Evolutionary conservation across 2,797 vertebrate genomes (phyloP), one percentile per base, ranked within the genome.

Genomic region (Eurystomus glaucurus): DNA sequence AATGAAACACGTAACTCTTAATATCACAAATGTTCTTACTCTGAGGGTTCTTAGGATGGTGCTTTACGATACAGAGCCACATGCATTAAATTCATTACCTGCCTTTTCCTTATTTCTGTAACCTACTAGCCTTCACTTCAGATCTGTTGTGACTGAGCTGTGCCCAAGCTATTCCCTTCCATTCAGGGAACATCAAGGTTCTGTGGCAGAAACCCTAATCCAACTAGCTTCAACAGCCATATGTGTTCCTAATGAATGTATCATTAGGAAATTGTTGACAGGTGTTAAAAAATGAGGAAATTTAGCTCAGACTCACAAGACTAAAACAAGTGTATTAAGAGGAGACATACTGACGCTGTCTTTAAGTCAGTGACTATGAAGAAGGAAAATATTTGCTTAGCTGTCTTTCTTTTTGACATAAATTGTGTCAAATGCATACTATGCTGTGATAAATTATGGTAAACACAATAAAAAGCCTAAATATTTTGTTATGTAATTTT

Each of bases 321-420:
- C 10, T 46, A 61, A 46, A 80, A 62, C 31, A 62, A 54, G 6
- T 43, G 6, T 85, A 45, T 92, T 57, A 55, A 79, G 51, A 80
- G 54, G 14, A 92, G 70, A 58, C 9, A 33, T 33, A 76, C 6
- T 65, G 14, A 64, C 9, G 14, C 20, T 62, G n/a, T 64, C 58
- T 92, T 85, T 83, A 46, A 37, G 3, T 83, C 37, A 78, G 9
- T 69, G 45, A 14, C 60, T 96, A 14, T 28, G 31, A 61, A 64
- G 31, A 95, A 91, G 37, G 68, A 94, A 97, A 90, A 89, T 78
- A 80, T 72, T 93, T 95, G 41, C 70, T 79, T 92, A 71, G 52
- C 52, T 75, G 23, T 50, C 5, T 25, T 51, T 39, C 51, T 82
- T 75, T 85, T 74, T 55, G 10, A 37, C 11, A 39, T 83, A 69